Conservation (phyloP, 2,797 vertebrate genomes). For the Petrocephalus schoutedeni region DNA sequence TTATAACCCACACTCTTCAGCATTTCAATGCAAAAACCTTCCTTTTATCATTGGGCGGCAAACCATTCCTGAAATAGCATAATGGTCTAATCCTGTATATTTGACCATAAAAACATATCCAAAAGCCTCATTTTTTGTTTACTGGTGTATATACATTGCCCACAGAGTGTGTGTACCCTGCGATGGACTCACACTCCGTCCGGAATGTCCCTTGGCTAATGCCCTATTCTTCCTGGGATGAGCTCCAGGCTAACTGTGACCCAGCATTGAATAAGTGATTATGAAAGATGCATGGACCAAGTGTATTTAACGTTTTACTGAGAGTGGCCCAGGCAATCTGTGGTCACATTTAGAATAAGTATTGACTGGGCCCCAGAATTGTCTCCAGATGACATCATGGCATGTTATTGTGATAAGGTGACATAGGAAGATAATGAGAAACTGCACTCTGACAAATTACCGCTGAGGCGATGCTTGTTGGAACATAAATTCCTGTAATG, state of each 20-base stretch:
- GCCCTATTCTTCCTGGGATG: not conserved
- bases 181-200: not conserved
- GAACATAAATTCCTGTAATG: slow-evolving; percentile 18
- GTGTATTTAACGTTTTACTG: slow-evolving; percentile 12
- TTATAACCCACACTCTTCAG: not conserved
- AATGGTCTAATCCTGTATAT: not conserved
- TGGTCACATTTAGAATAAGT: slow-evolving; percentile 8
- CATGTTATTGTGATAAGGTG: slow-evolving; percentile 8
- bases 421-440: slow-evolving; percentile 12
- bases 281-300: not conserved
- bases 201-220: not conserved
- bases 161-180: not conserved
- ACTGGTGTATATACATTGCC: not conserved
- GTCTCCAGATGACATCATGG: not conserved
- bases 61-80: not conserved
- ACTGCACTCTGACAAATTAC: slow-evolving; percentile 6
- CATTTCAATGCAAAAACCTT: not conserved
- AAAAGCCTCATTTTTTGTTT: not conserved
- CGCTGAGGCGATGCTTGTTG: slow-evolving; percentile 3
- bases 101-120: not conserved
- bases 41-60: not conserved
- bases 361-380: not conserved
- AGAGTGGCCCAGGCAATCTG: not conserved
- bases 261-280: not conserved
- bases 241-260: not conserved